These are phyloP conservation scores for Malurus leucopterus DNA, from an alignment of 2,797 vertebrate genomes.

Conservation along the genomic window DNA sequence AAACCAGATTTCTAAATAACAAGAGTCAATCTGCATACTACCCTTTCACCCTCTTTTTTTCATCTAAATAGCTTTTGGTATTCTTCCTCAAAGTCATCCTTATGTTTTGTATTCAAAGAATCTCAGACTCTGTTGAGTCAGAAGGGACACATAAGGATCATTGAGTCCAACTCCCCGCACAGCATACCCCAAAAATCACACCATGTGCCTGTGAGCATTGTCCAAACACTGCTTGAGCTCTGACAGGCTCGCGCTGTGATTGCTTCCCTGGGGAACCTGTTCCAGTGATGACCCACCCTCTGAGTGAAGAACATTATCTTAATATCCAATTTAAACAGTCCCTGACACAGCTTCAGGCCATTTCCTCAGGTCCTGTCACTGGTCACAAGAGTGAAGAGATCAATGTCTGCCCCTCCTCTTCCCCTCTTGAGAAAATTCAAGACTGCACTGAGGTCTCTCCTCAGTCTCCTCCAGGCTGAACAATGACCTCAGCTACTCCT, in stretches of 20 bases:
- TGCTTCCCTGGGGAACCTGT: neutral
- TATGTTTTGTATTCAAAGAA: neutral
- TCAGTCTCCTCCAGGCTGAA: neutral
- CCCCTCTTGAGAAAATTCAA: rapidly evolving
- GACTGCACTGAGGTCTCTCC: neutral
- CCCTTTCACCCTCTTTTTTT: neutral
- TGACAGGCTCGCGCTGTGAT: rapidly evolving
- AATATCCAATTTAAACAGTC: neutral
- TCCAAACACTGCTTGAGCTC: neutral
- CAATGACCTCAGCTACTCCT: neutral
- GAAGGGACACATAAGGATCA: neutral
- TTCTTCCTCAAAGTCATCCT: neutral
- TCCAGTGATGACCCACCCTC: rapidly evolving
- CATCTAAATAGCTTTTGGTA: neutral
- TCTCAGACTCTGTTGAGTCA: neutral
- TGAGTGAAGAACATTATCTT: neutral
- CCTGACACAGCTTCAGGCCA: neutral
- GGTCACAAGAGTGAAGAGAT: no score
- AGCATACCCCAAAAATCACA: neutral
- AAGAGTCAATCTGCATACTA: neutral
- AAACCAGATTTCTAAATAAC: neutral
- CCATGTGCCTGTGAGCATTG: neutral
- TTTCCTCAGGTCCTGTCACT: neutral
- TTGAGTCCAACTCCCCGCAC: rapidly evolving
- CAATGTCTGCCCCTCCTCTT: rapidly evolving